These are phyloP conservation scores for Phylloscopus collybita DNA, from an alignment of 2,797 vertebrate species.

Conservation along the genomic window DNA sequence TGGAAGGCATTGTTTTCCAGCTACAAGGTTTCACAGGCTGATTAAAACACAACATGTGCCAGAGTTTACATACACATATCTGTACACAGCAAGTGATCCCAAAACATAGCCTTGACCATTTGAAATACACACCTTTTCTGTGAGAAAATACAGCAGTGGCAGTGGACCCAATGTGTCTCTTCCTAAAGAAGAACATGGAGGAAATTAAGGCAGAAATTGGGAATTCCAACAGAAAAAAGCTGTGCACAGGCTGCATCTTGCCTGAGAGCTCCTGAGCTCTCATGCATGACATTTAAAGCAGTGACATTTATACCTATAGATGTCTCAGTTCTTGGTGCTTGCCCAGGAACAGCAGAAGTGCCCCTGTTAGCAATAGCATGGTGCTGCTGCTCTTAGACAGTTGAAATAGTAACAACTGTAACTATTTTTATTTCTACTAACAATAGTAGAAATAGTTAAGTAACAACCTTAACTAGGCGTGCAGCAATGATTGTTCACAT, in stretches of 20 bases:
- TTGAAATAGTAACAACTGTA: neutral
- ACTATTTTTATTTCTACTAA: no score
- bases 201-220: neutral
- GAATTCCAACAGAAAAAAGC: neutral
- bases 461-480: neutral
- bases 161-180: neutral
- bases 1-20: neutral
- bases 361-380: neutral
- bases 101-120: neutral
- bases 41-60: rapidly evolving
- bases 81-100: neutral
- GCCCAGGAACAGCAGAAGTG: neutral
- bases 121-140: neutral
- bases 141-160: neutral
- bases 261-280: neutral
- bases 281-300: neutral
- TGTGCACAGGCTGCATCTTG: rapidly evolving
- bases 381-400: neutral
- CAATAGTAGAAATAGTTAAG: no score
- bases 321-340: neutral
- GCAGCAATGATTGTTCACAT: neutral
- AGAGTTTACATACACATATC: rapidly evolving
- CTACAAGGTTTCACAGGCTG: neutral
- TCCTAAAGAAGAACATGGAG: neutral
- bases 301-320: neutral